Evolutionary conservation across 2,113 vertebrate genomes (phyloP).

Genomic region (Gavia stellata): DNA sequence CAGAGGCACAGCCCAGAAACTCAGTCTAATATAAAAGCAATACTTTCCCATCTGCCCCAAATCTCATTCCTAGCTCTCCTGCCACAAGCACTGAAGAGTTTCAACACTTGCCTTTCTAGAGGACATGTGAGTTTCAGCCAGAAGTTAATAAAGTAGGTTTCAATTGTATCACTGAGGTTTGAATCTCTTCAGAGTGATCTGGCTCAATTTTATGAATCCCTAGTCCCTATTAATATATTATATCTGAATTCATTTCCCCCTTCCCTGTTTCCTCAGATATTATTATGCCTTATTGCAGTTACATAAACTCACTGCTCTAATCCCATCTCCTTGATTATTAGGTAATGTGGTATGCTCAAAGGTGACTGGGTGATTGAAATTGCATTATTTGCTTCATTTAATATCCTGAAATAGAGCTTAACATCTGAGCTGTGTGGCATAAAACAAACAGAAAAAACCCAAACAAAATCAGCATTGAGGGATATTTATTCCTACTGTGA

Average conservation of each 20-base stretch:
- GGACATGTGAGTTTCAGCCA: neutral
- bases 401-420: conserved; percentile 58
- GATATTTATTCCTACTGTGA: conserved; percentile 11
- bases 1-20: neutral
- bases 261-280: neutral
- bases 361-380: conserved; percentile 47
- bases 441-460: conserved; percentile 49
- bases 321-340: conserved; percentile 62
- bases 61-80: neutral
- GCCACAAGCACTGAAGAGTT: neutral
- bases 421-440: neutral
- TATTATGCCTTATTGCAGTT: conserved; percentile 13
- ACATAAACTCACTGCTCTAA: conserved; percentile 30
- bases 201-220: neutral
- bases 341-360: conserved; percentile 47
- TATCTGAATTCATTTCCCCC: neutral
- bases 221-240: neutral
- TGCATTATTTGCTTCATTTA: conserved; percentile 59
- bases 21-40: neutral
- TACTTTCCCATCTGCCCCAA: neutral
- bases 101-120: neutral
- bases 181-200: neutral
- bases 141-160: neutral
- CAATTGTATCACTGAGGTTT: neutral
- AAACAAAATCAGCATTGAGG: neutral